Percentiles rank a stretch among this genome's conserved stretches.
These are phyloP conservation scores for Timema cristinae DNA, from an alignment of 2,888 invertebrate species.

Conservation along the genomic window DNA sequence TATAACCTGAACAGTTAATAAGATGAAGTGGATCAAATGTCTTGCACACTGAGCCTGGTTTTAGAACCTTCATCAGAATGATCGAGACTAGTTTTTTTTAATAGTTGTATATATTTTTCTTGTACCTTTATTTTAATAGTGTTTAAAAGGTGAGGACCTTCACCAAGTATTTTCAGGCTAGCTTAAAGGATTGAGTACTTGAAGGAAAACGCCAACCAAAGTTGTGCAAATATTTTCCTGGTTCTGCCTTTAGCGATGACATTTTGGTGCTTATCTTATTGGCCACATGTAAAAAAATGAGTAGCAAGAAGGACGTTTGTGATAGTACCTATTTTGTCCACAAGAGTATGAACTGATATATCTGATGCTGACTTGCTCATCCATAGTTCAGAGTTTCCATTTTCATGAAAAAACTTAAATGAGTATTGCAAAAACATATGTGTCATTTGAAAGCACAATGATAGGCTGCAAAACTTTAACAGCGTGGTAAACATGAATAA, in stretches of 20 bases:
- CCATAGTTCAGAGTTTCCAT: not conserved
- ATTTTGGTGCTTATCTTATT: conserved; percentile 4
- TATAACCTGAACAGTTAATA: no score
- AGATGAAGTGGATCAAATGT: not conserved
- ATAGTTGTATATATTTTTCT: no score
- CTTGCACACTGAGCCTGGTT: not conserved
- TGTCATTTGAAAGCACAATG: not conserved
- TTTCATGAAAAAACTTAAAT: conserved; percentile 1
- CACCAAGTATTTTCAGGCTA: not conserved
- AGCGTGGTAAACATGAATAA: not conserved
- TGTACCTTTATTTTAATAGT: no score
- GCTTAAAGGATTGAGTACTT: not conserved
- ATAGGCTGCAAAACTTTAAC: no score
- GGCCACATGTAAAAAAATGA: not conserved
- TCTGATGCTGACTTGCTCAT: not conserved
- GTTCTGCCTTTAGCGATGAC: not conserved
- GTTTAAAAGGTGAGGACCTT: no score
- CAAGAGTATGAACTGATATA: not conserved
- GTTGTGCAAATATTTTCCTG: not conserved
- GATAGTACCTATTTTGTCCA: not conserved
- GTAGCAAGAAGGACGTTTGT: not conserved
- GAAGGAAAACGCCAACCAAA: not conserved
- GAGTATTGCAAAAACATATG: not conserved
- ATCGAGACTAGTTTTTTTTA: no score
- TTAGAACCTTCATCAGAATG: no score